phyloP scores from a whole-genome alignment of 2,113 vertebrate genomes.

The Callospermophilus lateralis region DNA sequence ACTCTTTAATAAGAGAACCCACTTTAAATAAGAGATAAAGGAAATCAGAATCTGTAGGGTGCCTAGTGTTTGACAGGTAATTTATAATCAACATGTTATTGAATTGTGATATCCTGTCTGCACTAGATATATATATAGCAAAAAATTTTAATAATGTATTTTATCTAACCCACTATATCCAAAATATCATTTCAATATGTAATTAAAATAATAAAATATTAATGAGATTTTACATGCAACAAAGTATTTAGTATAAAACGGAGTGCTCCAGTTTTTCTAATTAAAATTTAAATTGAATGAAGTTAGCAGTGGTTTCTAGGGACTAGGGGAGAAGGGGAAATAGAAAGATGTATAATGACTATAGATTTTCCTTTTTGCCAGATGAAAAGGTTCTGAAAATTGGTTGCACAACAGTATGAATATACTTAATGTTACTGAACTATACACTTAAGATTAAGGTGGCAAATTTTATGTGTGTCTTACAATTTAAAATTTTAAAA shows the following conservation, averaged over 20 bases:
- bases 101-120: background rate
- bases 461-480: background rate
- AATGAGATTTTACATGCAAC: conserved; percentile 4
- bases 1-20: background rate
- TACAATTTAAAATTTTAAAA: background rate
- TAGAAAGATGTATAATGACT: background rate
- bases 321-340: background rate
- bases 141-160: background rate
- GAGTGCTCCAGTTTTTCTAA: background rate
- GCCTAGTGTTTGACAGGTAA: background rate
- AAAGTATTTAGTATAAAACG: conserved; percentile 6
- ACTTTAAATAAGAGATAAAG: background rate
- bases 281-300: conserved; percentile 1
- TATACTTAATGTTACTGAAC: background rate
- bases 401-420: background rate
- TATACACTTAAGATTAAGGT: background rate
- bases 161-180: background rate
- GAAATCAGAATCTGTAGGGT: background rate
- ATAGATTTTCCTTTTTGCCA: background rate
- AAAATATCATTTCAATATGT: background rate
- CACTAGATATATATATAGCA: background rate
- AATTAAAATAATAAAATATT: conserved; percentile 13
- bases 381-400: background rate
- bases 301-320: background rate
- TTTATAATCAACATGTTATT: background rate